A percentile compares a stretch with the other conserved stretches of the same genome.
These are phyloP conservation scores for Eristalinus sepulchralis DNA, from an alignment of 2,888 invertebrate species.

Conservation along the genomic window DNA sequence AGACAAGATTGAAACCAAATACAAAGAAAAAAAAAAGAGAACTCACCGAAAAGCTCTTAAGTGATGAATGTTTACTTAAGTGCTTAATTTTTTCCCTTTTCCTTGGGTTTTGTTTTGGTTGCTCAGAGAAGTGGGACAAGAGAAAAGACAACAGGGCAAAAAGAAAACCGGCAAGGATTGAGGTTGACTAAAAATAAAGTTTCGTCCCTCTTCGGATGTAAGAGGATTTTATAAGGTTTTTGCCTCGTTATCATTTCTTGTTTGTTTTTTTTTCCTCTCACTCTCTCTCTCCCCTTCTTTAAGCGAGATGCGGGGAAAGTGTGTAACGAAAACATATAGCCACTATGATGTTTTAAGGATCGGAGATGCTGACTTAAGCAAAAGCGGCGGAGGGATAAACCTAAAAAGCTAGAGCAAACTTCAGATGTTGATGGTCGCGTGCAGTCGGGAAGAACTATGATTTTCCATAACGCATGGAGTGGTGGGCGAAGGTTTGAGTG, in stretches of 20 bases:
- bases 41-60: conserved; percentile 57
- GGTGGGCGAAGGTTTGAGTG: too few relatives aligned
- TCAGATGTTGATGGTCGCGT: neutral
- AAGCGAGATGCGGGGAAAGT: neutral
- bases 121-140: conserved; percentile 38
- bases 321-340: conserved; percentile 36
- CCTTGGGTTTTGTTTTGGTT: conserved; percentile 22
- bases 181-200: conserved; percentile 70
- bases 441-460: neutral
- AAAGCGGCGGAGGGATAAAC: conserved; percentile 1
- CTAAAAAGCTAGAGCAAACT: conserved; percentile 23
- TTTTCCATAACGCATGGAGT: too few relatives aligned
- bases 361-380: too few relatives aligned
- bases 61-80: conserved; percentile 72
- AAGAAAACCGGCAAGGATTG: conserved; percentile 47
- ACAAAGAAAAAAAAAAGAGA: conserved; percentile 4
- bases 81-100: conserved; percentile 63
- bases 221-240: conserved; percentile 72
- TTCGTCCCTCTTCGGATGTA: conserved; percentile 67
- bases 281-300: too few relatives aligned
- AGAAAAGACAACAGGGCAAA: conserved; percentile 21
- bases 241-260: conserved; percentile 35
- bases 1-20: conserved; percentile 38
- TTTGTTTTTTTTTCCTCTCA: conserved; percentile 25
- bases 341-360: conserved; percentile 13